phyloP scores from a whole-genome alignment of 2,113 vertebrate genomes.

The Crocuta crocuta region DNA sequence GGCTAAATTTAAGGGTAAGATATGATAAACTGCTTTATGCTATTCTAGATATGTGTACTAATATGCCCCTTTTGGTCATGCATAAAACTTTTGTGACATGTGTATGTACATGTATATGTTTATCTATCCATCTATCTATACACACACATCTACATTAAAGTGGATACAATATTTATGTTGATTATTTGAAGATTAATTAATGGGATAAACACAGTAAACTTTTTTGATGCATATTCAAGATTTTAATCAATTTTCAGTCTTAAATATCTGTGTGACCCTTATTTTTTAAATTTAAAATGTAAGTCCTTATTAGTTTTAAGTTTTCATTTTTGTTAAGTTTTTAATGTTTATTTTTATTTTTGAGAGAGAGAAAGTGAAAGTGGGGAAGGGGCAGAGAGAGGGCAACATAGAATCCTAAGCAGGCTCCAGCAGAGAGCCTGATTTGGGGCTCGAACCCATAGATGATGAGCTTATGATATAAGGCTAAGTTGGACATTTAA shows the following conservation, averaged over 20 bases:
- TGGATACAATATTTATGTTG: neutral
- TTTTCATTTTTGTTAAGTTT: neutral
- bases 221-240: neutral
- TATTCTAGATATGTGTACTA: neutral
- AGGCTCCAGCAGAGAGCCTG: too few species aligned
- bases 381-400: too few species aligned
- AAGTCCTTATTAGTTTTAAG: neutral
- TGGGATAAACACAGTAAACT: neutral
- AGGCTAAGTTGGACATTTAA: too few species aligned
- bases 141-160: neutral
- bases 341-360: neutral
- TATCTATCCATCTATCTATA: too few species aligned
- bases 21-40: neutral
- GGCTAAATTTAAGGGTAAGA: neutral
- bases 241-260: neutral
- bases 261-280: neutral
- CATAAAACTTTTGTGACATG: neutral
- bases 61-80: neutral
- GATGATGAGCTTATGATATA: too few species aligned
- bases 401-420: too few species aligned
- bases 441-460: too few species aligned
- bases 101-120: neutral
- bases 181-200: neutral
- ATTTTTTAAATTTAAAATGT: neutral
- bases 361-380: too few species aligned